Base-by-base conservation (phyloP, 2,888 invertebrate species). In the Mayetiola destructor region DNA sequence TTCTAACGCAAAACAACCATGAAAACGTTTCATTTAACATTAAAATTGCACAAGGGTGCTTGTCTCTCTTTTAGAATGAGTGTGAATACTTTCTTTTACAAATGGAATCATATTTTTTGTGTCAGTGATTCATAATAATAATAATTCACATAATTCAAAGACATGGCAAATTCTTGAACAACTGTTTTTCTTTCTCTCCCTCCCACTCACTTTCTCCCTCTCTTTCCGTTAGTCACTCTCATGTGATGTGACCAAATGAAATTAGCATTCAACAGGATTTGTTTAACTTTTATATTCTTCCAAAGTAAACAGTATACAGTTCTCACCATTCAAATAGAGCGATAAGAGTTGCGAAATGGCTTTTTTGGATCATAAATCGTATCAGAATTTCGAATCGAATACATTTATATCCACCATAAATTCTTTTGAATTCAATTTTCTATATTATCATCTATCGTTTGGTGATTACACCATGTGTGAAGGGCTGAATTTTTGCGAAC, bases 21-120 rank as follows among this genome's bases (percentile, higher is more conserved):
- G 4, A 23, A 27, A 6, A n/a, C 48, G 23, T 27, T n/a, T n/a
- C n/a, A n/a, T n/a, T n/a, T n/a, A n/a, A n/a, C n/a, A n/a, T 14
- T 3, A 16, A n/a, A 5, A 16, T 14, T 12, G 6, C 32, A 32
- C 32, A 32, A 32, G n/a, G 14, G 5, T 37, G 4, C n/a, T 12
- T 37, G 14, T 37, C 14, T 14, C n/a, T 12, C 37, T 37, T 37
- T 37, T 27, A 27, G 8, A 21, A 10, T 21, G n/a, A n/a, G n/a
- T n/a, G n/a, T 10, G 27, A 48, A 48, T 27, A 48, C 48, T n/a
- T 12, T n/a, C 48, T 48, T 48, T 48, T 48, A 48, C 27, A 27
- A 27, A 48, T 48, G n/a, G n/a, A n/a, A n/a, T n/a, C n/a, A n/a
- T n/a, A n/a, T n/a, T n/a, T n/a, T n/a, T n/a, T n/a, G n/a, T n/a